Percentiles rank a stretch among this genome's conserved stretches.
Conservation (phyloP, 2,797 vertebrate species). For the Onychomys leucogaster region DNA sequence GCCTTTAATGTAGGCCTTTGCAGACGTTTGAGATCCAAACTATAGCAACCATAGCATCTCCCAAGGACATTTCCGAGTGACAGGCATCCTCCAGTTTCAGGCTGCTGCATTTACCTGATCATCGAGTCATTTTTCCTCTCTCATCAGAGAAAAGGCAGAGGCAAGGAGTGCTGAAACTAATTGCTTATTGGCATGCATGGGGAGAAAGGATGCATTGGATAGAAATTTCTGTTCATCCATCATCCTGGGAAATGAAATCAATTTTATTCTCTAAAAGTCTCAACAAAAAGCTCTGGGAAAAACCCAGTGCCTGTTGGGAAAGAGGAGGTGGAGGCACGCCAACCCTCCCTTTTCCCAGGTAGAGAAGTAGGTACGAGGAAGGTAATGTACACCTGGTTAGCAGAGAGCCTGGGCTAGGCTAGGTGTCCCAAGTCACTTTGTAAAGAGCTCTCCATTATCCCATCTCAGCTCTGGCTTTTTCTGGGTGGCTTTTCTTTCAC, state of each 20-base stretch:
- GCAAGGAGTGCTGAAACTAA: constrained; percentile 30
- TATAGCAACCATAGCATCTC: background rate
- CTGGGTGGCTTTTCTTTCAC: background rate
- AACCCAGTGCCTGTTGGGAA: background rate
- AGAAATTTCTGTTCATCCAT: constrained; percentile 23
- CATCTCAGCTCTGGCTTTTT: background rate
- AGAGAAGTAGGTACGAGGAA: background rate
- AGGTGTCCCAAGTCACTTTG: background rate
- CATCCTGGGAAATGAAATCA: constrained; percentile 29
- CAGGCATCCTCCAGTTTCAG: background rate
- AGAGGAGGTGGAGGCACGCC: background rate
- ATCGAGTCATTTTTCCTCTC: background rate
- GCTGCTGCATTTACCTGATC: constrained; percentile 35
- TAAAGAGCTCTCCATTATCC: background rate
- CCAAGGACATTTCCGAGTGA: background rate
- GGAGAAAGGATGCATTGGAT: background rate
- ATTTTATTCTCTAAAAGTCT: constrained; percentile 28
- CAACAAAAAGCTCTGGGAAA: constrained; percentile 3
- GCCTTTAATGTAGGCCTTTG: background rate
- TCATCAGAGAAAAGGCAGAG: constrained; percentile 37
- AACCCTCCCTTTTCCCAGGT: background rate
- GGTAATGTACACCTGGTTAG: too few relatives aligned
- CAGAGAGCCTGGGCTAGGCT: background rate
- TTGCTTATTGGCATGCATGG: constrained; percentile 15
- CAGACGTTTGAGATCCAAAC: background rate